phyloP scores from a whole-genome alignment of 2,797 vertebrate species.

The Galaxias olidus region DNA sequence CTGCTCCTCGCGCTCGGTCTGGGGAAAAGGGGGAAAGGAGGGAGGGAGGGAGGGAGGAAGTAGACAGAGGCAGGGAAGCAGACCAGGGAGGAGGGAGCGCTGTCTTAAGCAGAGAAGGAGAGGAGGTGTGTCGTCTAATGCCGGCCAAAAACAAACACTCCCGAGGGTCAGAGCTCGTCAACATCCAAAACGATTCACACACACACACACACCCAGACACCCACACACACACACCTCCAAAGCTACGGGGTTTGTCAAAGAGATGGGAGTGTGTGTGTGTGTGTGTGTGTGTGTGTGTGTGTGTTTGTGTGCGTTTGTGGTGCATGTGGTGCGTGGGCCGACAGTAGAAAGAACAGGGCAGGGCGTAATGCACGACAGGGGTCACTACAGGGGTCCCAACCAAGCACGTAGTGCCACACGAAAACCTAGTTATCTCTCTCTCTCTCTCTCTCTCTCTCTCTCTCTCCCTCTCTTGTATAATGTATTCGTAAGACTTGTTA shows the following conservation, averaged over 20 bases:
- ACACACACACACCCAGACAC: not conserved
- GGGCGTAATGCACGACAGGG: slow-evolving; percentile 72
- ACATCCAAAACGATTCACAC: too few species aligned
- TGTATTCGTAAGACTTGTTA: too few species aligned
- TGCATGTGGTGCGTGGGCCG: slow-evolving; percentile 42
- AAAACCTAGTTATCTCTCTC: slow-evolving; percentile 10
- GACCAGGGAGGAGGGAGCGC: too few species aligned
- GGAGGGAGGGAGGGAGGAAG: too few species aligned
- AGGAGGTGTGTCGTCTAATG: too few species aligned
- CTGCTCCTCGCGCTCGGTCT: too few species aligned
- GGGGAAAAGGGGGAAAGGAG: too few species aligned
- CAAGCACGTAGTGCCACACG: slow-evolving; percentile 45
- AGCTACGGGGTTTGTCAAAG: slow-evolving; percentile 9
- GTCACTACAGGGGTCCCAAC: slow-evolving; percentile 69
- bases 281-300: slow-evolving; percentile 32
- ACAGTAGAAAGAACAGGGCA: slow-evolving; percentile 59
- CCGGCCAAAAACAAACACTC: too few species aligned
- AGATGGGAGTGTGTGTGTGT: slow-evolving; percentile 11
- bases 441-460: slow-evolving; percentile 22
- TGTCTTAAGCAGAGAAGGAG: too few species aligned
- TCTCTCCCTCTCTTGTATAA: slow-evolving; percentile 34
- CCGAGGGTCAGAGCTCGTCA: too few species aligned
- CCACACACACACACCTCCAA: slow-evolving; percentile 8
- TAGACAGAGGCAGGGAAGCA: too few species aligned
- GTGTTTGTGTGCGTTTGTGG: slow-evolving; percentile 36